phyloP scores from a whole-genome alignment of 2,888 invertebrate species.

The Eupithecia pulchellata region DNA sequence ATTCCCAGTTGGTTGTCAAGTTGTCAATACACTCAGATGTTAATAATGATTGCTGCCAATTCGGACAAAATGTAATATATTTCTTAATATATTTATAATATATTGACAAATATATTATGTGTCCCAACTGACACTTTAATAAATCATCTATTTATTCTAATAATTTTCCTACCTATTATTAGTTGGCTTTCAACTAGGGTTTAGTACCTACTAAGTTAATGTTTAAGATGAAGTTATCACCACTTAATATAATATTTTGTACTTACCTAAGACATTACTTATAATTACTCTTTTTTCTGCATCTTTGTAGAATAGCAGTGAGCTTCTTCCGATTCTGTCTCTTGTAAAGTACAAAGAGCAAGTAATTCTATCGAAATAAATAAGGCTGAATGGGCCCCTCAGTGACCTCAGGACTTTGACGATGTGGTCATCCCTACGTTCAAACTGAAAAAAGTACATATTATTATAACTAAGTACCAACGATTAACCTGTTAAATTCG shows the following conservation, averaged over 20 bases:
- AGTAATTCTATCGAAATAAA: conserved; percentile 88
- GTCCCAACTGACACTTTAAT: too few relatives aligned
- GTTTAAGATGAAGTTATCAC: not conserved
- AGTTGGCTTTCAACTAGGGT: too few relatives aligned
- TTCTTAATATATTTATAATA: too few relatives aligned
- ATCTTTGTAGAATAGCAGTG: conserved; percentile 87
- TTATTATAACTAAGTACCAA: not conserved
- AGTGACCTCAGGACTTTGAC: conserved; percentile 83
- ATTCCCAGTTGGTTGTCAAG: too few relatives aligned
- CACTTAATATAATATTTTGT: conserved; percentile 34
- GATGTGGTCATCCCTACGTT: conserved; percentile 57
- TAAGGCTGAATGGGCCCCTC: conserved; percentile 93
- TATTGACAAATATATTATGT: too few relatives aligned
- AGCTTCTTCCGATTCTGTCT: conserved; percentile 94
- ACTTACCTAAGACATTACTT: conserved; percentile 85
- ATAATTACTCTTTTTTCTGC: conserved; percentile 70
- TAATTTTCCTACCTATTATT: too few relatives aligned
- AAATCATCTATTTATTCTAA: too few relatives aligned
- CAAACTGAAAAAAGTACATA: conserved; percentile 19
- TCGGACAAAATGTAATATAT: too few relatives aligned
- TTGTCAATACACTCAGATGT: too few relatives aligned
- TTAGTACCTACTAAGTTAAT: too few relatives aligned
- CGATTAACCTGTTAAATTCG: not conserved
- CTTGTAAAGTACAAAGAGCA: conserved; percentile 91
- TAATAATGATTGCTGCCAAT: too few relatives aligned